Base-by-base conservation (phyloP, 1,140 invertebrate species). In the Eumeta japonica region DNA sequence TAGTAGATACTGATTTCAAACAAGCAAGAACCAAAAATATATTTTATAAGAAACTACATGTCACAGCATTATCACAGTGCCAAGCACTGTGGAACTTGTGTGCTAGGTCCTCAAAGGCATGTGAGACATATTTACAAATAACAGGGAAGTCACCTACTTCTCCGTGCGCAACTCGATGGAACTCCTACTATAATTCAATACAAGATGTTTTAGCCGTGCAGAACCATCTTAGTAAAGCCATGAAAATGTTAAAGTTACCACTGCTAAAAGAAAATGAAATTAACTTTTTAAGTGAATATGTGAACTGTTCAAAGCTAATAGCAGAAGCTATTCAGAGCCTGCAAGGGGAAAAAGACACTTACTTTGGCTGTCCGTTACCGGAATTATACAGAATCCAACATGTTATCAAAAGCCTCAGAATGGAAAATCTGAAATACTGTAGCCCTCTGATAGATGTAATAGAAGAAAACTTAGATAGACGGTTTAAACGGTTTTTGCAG, bases 81-180 rank as follows among this genome's bases (percentile, higher is more conserved):
- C 48, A 45, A 40, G 36, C 48, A 28, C 1, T 50, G 1, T 54
- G 50, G 45, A 53, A 54, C 27, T 28, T 53, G 30, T 47, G 47
- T 41, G 20, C 41, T 36, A 56, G 53, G 36, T 53, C 48, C 17
- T 40, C 43, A 32, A 55, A 55, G 37, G 50, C 45, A 28, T n/a
- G n/a, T n/a, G n/a, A n/a, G n/a, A n/a, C n/a, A n/a, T n/a, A n/a
- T n/a, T n/a, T n/a, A n/a, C n/a, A 52, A 35, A 29, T 42, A 13
- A 46, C 45, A 32, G 45, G 47, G 2, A 50, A 55, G 29, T 52
- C 50, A 20, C 42, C 46, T 27, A 49, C 50, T 40, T 33, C 9
- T 30, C 48, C 49, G 29, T 49, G 43, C 29, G n/a, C n/a, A n/a
- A n/a, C n/a, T n/a, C n/a, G n/a, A n/a, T n/a, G n/a, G n/a, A n/a